Percentiles rank a stretch among this genome's conserved stretches.
Evolutionary conservation across 2,797 vertebrate genomes (phyloP).

Genomic region (Anabacerthia variegaticeps): DNA sequence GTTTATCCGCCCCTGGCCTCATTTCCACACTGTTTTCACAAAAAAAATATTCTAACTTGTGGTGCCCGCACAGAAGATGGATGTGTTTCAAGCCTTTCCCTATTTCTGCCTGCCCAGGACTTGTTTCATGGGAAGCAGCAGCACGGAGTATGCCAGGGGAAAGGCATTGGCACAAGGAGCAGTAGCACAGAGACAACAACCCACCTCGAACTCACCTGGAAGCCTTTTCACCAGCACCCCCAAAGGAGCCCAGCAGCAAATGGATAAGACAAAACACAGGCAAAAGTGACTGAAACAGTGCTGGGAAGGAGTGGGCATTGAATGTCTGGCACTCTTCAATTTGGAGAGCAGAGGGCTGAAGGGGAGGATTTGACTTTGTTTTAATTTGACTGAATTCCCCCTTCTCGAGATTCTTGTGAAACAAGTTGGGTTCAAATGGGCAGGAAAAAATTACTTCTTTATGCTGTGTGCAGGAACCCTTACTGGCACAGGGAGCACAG

Average conservation of each 20-base stretch:
- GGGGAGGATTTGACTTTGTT: background rate
- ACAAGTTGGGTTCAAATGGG: background rate
- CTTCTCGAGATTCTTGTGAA: background rate
- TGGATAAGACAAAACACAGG: fast-evolving
- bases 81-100: background rate
- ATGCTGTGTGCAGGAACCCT: background rate
- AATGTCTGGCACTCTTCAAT: background rate
- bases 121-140: background rate
- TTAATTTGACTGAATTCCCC: background rate
- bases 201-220: fast-evolving
- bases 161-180: background rate
- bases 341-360: background rate
- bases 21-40: background rate
- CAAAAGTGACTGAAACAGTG: background rate
- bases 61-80: fast-evolving
- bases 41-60: background rate
- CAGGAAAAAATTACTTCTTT: background rate
- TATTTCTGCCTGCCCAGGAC: background rate
- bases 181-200: background rate
- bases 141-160: background rate
- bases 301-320: background rate
- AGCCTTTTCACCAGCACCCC: background rate
- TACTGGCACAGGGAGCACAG: background rate
- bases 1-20: background rate
- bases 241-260: background rate